A percentile compares a stretch with the other conserved stretches of the same genome.
phyloP scores from a whole-genome alignment of 2,797 vertebrate species.

The Tangara arthus region DNA sequence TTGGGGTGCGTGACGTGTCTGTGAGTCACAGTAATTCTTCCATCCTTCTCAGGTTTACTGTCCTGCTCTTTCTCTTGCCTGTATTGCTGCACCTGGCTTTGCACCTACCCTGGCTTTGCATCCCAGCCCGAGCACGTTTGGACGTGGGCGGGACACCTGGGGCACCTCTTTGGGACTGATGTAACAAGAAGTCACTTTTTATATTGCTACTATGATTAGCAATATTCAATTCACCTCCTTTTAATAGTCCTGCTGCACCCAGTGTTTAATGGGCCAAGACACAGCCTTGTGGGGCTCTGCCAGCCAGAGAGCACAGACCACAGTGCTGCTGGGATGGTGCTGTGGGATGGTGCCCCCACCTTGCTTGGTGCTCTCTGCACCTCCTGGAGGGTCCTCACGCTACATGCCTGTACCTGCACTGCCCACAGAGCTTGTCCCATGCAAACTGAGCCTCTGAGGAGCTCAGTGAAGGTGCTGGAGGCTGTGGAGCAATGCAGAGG shows the following conservation, averaged over 20 bases:
- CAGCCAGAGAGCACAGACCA: fast-evolving
- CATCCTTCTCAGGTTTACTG: neutral
- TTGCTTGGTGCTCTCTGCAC: neutral
- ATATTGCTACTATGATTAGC: neutral
- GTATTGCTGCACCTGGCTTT: fast-evolving
- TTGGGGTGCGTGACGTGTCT: neutral
- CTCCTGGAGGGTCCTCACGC: neutral
- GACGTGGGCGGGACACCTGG: neutral
- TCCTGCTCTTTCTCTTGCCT: neutral
- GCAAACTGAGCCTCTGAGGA: fast-evolving
- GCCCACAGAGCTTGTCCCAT: neutral
- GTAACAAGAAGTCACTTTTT: neutral
- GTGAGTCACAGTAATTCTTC: neutral
- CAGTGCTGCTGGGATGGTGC: neutral
- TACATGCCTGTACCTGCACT: fast-evolving
- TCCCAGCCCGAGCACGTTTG: fast-evolving
- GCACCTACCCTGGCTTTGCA: neutral
- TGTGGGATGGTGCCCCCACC: neutral
- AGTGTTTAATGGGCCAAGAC: neutral
- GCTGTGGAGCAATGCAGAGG: neutral
- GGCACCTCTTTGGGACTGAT: neutral
- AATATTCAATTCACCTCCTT: neutral
- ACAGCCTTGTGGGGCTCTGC: neutral
- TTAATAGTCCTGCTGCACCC: neutral
- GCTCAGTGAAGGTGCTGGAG: neutral